Evolutionary conservation across 2,113 vertebrate genomes (phyloP).

Genomic region (Hippopotamus amphibius): DNA sequence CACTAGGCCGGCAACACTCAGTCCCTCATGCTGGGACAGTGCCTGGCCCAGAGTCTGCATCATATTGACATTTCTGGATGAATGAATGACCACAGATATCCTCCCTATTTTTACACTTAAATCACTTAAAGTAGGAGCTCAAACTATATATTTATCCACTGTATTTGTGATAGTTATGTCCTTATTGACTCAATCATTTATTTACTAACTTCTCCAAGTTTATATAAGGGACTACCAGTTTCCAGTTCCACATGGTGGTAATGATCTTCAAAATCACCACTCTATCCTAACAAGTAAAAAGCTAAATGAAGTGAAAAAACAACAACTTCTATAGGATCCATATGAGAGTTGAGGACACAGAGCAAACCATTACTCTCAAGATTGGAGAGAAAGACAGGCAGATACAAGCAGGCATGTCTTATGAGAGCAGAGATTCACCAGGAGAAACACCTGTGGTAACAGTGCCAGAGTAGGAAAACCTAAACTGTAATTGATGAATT

Average conservation of each 20-base stretch:
- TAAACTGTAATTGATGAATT: neutral
- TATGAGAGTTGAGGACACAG: neutral
- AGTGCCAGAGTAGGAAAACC: neutral
- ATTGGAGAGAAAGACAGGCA: neutral
- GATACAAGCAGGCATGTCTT: neutral
- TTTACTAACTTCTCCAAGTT: neutral
- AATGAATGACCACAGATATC: neutral
- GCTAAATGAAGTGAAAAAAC: neutral
- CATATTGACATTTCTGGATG: neutral
- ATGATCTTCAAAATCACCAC: neutral
- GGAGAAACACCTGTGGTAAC: neutral
- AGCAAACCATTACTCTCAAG: neutral
- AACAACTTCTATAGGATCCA: neutral
- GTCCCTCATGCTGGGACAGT: neutral
- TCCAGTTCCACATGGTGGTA: neutral
- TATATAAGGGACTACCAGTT: neutral
- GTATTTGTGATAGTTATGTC: neutral
- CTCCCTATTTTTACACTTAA: neutral
- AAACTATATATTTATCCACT: neutral
- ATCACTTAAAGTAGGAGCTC: neutral
- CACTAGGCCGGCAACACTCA: neutral
- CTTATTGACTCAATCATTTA: neutral
- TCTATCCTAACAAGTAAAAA: neutral
- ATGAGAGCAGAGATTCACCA: neutral
- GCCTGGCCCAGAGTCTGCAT: neutral